Evolutionary conservation across 2,888 invertebrate species (phyloP).

Genomic region (Phytoseiulus persimilis): DNA sequence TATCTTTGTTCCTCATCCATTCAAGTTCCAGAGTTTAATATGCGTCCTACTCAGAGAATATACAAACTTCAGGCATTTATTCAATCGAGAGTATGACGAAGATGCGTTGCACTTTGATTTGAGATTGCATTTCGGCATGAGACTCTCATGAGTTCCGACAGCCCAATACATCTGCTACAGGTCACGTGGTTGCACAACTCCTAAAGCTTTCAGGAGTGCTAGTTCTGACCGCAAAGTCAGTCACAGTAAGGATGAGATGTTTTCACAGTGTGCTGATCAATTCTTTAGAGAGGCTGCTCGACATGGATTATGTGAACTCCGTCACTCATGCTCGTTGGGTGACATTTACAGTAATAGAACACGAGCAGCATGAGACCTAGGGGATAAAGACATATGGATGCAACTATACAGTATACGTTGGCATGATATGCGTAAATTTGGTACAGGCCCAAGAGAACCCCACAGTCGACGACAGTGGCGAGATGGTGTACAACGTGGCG

Average conservation of each 20-base stretch:
- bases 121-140: too few species aligned
- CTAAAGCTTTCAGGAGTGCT: too few species aligned
- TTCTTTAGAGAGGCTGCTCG: not conserved
- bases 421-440: slow-evolving; percentile 7
- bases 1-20: too few species aligned
- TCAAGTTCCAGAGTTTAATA: too few species aligned
- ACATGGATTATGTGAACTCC: slow-evolving; percentile 16
- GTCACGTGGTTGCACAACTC: too few species aligned
- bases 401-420: slow-evolving; percentile 26
- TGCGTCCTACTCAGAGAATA: too few species aligned
- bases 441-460: slow-evolving; percentile 9
- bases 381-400: slow-evolving; percentile 20
- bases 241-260: not conserved
- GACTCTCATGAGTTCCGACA: too few species aligned
- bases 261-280: not conserved
- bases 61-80: too few species aligned
- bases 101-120: too few species aligned
- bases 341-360: slow-evolving; percentile 26
- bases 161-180: too few species aligned
- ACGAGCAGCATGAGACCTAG: slow-evolving; percentile 32
- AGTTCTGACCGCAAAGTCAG: too few species aligned
- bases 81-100: too few species aligned
- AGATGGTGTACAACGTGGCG: slow-evolving; percentile 10
- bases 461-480: slow-evolving; percentile 31
- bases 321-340: slow-evolving; percentile 33